These are phyloP conservation scores for Vanessa tameamea DNA, from an alignment of 1,140 invertebrate genomes.

Conservation along the genomic window DNA sequence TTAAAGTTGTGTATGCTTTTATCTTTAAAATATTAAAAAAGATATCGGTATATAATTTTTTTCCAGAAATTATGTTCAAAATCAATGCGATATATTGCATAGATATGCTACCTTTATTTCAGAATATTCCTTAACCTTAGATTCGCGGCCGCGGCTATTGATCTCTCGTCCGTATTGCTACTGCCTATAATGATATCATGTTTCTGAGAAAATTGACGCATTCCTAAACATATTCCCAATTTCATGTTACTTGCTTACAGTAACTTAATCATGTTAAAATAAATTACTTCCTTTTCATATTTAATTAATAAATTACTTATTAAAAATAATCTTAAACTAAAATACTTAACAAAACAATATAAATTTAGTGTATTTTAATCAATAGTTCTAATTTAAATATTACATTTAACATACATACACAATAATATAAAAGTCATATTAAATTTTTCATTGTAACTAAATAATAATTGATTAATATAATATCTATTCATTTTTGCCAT, in stretches of 20 bases:
- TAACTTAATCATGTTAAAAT: not conserved
- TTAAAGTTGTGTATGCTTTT: not conserved
- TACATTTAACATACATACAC: no score
- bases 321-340: no score
- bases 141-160: slow-evolving; percentile 27
- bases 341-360: no score
- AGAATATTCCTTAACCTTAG: not conserved
- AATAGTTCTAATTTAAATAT: no score
- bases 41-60: not conserved
- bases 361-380: no score
- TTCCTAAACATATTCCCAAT: not conserved
- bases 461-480: not conserved
- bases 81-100: not conserved
- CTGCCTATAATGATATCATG: slow-evolving; percentile 25
- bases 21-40: not conserved
- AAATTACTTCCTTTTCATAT: no score
- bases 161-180: slow-evolving; percentile 14
- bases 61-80: not conserved
- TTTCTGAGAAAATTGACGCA: slow-evolving; percentile 20
- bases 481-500: not conserved
- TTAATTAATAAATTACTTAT: no score
- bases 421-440: no score
- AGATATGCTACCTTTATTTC: slow-evolving; percentile 4
- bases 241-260: not conserved
- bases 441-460: no score